These are phyloP conservation scores for Phengaris arion DNA, from an alignment of 2,888 invertebrate genomes.

Conservation along the genomic window DNA sequence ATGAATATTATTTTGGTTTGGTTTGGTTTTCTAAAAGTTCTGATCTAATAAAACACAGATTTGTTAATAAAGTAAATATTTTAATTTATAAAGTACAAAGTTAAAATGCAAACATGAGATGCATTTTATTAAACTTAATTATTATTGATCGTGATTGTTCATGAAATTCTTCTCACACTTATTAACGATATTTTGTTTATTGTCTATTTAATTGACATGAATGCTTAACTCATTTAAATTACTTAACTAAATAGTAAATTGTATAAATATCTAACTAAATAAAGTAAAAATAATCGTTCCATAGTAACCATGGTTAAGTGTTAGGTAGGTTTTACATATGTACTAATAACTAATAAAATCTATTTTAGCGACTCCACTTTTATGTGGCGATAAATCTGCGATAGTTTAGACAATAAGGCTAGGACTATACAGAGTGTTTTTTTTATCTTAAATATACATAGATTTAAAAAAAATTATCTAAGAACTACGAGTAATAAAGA, in stretches of 20 bases:
- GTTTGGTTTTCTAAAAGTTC: neutral
- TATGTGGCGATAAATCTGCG: too few relatives aligned
- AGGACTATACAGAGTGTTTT: too few relatives aligned
- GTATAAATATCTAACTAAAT: neutral
- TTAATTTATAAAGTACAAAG: neutral
- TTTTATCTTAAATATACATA: too few relatives aligned
- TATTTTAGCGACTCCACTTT: too few relatives aligned
- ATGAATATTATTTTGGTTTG: too few relatives aligned
- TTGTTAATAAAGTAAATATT: neutral
- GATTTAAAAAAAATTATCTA: too few relatives aligned
- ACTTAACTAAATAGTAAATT: neutral
- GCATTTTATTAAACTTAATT: neutral
- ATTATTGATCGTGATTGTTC: conserved; percentile 9
- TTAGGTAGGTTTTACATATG: too few relatives aligned
- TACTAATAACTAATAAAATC: too few relatives aligned
- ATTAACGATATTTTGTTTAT: neutral
- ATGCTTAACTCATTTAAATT: neutral
- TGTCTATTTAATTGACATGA: neutral
- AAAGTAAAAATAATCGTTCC: neutral
- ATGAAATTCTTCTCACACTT: neutral
- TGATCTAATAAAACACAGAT: neutral
- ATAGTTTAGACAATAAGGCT: too few relatives aligned
- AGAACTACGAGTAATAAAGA: too few relatives aligned
- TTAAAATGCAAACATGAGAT: too few relatives aligned
- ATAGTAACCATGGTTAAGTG: neutral